phyloP scores from a whole-genome alignment of 2,113 vertebrate genomes.

The Eupsittula cactorum region DNA sequence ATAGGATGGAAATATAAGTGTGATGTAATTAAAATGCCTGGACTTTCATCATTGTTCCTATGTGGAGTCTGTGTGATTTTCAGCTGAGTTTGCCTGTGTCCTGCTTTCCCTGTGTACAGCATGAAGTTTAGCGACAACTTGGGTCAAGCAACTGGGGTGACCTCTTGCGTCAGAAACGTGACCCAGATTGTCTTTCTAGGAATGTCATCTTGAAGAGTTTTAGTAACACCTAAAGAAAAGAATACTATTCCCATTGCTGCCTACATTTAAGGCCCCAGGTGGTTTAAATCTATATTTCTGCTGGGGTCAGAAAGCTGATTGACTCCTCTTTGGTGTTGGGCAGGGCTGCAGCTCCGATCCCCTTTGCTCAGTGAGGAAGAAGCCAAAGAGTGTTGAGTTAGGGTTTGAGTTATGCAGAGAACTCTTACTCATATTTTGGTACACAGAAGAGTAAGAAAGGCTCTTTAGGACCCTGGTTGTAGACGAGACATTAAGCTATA shows the following conservation, averaged over 20 bases:
- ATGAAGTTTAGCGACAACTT: neutral
- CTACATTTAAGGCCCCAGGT: neutral
- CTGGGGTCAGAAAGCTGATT: neutral
- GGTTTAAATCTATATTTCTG: neutral
- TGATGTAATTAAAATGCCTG: neutral
- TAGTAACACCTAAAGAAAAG: neutral
- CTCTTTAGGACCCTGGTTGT: neutral
- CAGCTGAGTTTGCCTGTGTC: neutral
- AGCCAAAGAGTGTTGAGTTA: neutral
- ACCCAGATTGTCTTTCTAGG: neutral
- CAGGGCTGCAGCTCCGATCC: neutral
- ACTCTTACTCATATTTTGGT: neutral
- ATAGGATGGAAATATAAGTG: neutral
- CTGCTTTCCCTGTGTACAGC: neutral
- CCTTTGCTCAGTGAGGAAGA: neutral
- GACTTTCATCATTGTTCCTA: neutral
- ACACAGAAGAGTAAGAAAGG: neutral
- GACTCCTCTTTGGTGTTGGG: fast-evolving
- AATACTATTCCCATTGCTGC: neutral
- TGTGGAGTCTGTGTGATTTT: neutral
- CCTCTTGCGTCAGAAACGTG: fast-evolving
- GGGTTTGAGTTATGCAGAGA: neutral
- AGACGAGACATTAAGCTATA: fast-evolving
- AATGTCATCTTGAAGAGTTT: neutral
- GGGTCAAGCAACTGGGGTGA: neutral